A percentile compares a stretch with the other conserved stretches of the same genome.
Evolutionary conservation across 2,113 vertebrate genomes (phyloP).

Genomic region (Pimephales promelas): DNA sequence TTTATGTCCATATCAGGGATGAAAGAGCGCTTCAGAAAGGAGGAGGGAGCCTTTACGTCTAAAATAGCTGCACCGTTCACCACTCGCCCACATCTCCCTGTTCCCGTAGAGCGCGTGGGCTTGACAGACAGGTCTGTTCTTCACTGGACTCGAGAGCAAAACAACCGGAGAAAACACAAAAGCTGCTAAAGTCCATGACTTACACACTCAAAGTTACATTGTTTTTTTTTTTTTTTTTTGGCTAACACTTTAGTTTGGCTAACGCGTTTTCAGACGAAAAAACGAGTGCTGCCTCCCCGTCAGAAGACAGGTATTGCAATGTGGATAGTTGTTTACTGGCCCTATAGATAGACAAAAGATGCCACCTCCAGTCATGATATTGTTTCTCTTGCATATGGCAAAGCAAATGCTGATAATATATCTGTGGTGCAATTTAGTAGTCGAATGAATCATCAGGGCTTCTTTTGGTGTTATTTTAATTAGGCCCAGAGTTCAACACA

Average conservation of each 20-base stretch:
- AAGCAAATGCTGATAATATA: not conserved
- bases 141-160: not conserved
- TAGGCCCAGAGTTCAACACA: not conserved
- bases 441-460: constrained; percentile 5
- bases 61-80: constrained; percentile 35
- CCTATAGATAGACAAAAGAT: not conserved
- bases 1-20: constrained; percentile 17
- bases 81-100: constrained; percentile 23
- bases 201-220: not conserved
- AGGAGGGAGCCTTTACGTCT: constrained; percentile 4
- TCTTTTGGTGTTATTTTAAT: constrained; percentile 1
- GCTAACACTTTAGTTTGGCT: too few species aligned
- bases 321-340: not conserved
- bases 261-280: too few species aligned
- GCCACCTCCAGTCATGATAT: not conserved
- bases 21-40: constrained; percentile 16
- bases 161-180: constrained; percentile 4
- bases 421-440: constrained; percentile 10
- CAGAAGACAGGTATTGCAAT: not conserved
- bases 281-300: not conserved
- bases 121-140: constrained; percentile 47
- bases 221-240: not conserved
- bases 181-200: not conserved
- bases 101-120: constrained; percentile 35
- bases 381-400: not conserved